Conservation (phyloP, 2,113 vertebrate genomes). For the Urocolius indicus region DNA sequence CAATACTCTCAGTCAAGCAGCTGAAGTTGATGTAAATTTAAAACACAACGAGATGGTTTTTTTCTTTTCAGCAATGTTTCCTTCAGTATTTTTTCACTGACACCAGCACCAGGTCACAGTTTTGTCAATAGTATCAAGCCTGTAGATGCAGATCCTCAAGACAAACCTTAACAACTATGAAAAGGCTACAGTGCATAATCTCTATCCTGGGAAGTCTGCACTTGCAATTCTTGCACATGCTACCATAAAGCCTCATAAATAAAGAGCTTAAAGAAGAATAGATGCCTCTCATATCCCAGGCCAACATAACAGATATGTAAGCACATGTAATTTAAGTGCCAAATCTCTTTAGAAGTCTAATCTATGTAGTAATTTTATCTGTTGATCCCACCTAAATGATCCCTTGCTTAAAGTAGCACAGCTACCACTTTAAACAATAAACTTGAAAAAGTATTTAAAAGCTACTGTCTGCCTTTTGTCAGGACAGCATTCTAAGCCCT, state of each 20-base stretch:
- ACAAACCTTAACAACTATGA: background rate
- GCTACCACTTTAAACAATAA: background rate
- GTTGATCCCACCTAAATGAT: background rate
- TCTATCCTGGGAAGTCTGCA: background rate
- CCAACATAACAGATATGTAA: background rate
- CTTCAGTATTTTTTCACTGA: background rate
- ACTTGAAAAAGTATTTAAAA: background rate
- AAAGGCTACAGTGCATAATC: background rate
- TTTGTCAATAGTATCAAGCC: background rate
- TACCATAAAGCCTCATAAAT: background rate
- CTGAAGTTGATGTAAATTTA: background rate
- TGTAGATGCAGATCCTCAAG: background rate
- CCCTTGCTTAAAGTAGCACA: background rate
- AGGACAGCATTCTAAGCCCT: background rate
- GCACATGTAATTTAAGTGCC: background rate
- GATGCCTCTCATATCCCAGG: background rate
- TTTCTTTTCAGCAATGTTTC: background rate
- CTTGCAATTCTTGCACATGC: background rate
- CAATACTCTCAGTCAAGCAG: background rate
- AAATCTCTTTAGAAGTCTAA: background rate
- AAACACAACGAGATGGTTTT: background rate
- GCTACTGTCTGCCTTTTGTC: background rate
- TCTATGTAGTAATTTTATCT: background rate
- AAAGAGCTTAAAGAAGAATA: background rate
- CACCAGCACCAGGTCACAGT: background rate